Conservation (phyloP, 2,797 vertebrate species). For the Acanthornis magna region DNA sequence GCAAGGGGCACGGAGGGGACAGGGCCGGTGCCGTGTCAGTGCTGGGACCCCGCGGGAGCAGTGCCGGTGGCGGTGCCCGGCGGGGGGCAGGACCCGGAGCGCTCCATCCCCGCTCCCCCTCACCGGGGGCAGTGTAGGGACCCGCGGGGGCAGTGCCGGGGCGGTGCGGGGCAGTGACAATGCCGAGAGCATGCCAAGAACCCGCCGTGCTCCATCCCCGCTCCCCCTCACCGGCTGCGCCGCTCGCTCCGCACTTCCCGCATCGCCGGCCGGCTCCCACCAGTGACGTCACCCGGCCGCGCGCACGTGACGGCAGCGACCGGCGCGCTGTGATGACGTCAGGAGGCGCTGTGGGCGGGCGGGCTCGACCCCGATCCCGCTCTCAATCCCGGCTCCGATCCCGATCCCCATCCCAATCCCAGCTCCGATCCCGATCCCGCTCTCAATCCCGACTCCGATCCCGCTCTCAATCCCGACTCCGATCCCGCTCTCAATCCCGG, state of each 20-base stretch:
- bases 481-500: too few species aligned
- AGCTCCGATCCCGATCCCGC: too few species aligned
- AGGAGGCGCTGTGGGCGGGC: fast-evolving
- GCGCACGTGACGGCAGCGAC: fast-evolving
- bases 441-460: too few species aligned
- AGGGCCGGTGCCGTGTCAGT: background rate
- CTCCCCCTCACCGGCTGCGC: background rate
- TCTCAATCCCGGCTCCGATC: too few species aligned
- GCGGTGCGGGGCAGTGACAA: too few species aligned
- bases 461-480: too few species aligned
- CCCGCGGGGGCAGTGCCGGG: background rate
- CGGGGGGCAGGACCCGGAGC: too few species aligned
- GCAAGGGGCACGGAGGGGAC: background rate
- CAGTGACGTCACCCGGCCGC: background rate
- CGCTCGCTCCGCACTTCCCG: background rate
- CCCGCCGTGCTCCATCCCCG: too few species aligned
- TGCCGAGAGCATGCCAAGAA: too few species aligned
- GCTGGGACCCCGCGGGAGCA: background rate
- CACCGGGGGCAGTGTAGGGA: background rate
- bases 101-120: too few species aligned
- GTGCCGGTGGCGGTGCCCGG: background rate
- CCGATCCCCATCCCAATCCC: too few species aligned
- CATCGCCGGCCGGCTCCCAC: background rate
- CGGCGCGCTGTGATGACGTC: background rate
- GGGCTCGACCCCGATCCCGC: too few species aligned